A percentile compares a stretch with the other conserved stretches of the same genome.
Conservation (phyloP, 2,113 vertebrate genomes). For the Clinocottus analis region DNA sequence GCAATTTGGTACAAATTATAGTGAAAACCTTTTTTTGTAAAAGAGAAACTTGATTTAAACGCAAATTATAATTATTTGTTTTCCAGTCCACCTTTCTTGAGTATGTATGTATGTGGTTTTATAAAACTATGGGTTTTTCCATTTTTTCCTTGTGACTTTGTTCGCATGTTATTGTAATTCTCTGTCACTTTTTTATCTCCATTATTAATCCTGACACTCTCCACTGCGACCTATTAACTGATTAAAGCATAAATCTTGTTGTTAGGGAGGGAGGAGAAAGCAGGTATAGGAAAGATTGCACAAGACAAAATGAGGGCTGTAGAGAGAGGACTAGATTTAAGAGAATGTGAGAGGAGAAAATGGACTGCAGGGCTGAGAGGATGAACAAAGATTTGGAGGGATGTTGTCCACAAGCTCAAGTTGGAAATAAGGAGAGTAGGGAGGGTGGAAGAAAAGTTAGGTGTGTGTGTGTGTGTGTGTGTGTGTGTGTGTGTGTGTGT, state of each 20-base stretch:
- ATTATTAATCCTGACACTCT: slow-evolving; percentile 30
- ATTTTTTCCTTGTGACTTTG: background rate
- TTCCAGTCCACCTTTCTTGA: slow-evolving; percentile 1
- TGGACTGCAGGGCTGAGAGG: background rate
- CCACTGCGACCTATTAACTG: slow-evolving; percentile 24
- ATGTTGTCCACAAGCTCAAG: background rate
- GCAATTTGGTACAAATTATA: too few relatives aligned
- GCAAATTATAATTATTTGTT: background rate
- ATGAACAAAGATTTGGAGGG: background rate
- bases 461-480: background rate
- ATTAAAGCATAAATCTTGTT: slow-evolving; percentile 42
- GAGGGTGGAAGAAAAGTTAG: background rate
- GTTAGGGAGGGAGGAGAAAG: slow-evolving; percentile 4
- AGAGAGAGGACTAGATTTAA: background rate
- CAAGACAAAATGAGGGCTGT: background rate
- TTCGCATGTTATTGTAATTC: slow-evolving; percentile 21
- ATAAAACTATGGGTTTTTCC: background rate
- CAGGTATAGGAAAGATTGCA: slow-evolving; percentile 20
- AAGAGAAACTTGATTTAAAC: too few relatives aligned
- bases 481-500: background rate
- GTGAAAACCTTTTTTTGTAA: too few relatives aligned
- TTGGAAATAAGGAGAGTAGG: background rate
- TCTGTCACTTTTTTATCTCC: background rate
- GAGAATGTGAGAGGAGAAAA: slow-evolving; percentile 17
- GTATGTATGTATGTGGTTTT: background rate